Evolutionary conservation across 2,888 invertebrate species (phyloP), one percentile per base, ranked within the genome.

Genomic region (Odiellus spinosus): DNA sequence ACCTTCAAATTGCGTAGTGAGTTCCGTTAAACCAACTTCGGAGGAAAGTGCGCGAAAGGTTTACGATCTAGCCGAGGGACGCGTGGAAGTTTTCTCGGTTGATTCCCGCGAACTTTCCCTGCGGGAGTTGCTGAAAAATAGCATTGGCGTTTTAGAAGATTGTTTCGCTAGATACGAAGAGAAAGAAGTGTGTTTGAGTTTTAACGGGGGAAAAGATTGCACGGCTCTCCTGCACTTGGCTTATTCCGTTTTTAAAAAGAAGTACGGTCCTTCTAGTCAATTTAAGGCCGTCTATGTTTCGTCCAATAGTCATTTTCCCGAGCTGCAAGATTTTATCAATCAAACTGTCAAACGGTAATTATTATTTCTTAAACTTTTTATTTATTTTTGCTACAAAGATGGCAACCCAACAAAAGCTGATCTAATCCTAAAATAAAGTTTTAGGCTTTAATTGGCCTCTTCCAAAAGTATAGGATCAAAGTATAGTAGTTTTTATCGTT

Each of bases 151-250:
- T 12, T 26, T 53, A 12, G 38, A 50, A 39, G 58, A 64, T 26
- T 61, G 63, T 41, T 52, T 69, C 11, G 53, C 59, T 2, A 59
- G 50, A 43, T 86, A 76, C 64, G 71, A 75, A n/a, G 63, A 78
- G 17, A 73, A 80, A 46, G 80, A 87, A 65, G 70, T 90, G 14
- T 87, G 88, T 60, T 63, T 98, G 26, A 83, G 90, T 20, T 98
- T 96, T 67, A 98, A 98, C 64, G 98, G 98, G 3, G 98, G 98
- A 2, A 98, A 98, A 70, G 98, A 98, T 69, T 96, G 96, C 63
- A 95, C 95, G 0, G 87, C 82, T 0, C 71, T 96, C 12, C 69
- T 98, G 34, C 82, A 87, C 64, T 64, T 88, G 52, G 67, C 72
- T 11, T 66, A 73, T 55, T 69, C 73, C 2, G 69, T 76, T 11